Evolutionary conservation across 2,113 vertebrate genomes (phyloP).

Genomic region (Cololabis saira): DNA sequence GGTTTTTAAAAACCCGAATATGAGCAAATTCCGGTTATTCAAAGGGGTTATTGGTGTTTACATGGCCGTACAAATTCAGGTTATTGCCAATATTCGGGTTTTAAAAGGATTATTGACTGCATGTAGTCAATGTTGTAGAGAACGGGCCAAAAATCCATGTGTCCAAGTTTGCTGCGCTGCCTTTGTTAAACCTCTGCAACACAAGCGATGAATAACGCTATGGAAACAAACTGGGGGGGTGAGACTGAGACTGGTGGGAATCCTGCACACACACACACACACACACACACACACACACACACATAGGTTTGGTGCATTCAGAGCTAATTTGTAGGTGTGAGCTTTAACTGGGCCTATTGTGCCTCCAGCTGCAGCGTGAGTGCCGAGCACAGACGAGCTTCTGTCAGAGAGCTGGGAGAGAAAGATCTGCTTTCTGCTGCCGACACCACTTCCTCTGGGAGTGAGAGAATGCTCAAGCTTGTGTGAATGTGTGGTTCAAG

Average conservation of each 20-base stretch:
- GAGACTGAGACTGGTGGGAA: conserved; percentile 45
- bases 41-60: too few relatives aligned
- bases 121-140: too few relatives aligned
- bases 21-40: too few relatives aligned
- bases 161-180: background rate
- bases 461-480: conserved; percentile 9
- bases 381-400: conserved; percentile 63
- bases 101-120: too few relatives aligned
- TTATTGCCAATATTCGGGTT: too few relatives aligned
- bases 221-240: conserved; percentile 10
- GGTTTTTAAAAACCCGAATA: too few relatives aligned
- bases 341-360: conserved; percentile 73
- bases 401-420: conserved; percentile 68
- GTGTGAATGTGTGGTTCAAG: conserved; percentile 2
- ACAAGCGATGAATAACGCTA: accelerated
- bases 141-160: too few relatives aligned
- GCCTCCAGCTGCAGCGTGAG: conserved; percentile 66
- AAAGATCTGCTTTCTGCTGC: conserved; percentile 68
- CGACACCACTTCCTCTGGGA: conserved; percentile 70
- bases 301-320: conserved; percentile 43
- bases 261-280: conserved; percentile 22
- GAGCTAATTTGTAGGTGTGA: conserved; percentile 72
- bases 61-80: too few relatives aligned
- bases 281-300: background rate
- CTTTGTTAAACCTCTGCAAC: background rate